Evolutionary conservation across 1,140 invertebrate species (phyloP), one percentile per base, ranked within the genome.

Genomic region (Campodea augens): DNA sequence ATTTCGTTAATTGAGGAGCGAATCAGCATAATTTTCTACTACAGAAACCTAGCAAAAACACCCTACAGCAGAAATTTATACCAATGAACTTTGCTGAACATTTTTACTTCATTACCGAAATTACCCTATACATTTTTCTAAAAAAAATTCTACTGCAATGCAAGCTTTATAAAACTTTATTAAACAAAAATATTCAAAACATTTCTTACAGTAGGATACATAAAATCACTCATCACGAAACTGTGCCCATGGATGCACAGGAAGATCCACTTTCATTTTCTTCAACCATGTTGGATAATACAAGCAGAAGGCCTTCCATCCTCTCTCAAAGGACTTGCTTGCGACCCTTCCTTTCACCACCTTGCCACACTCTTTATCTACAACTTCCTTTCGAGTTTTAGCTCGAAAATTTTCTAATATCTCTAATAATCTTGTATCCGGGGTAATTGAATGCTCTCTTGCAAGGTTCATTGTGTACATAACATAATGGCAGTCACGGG

Each of bases 391-490:
- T 24, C 20, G 36, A 12, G 27, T 57, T 27, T 61, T 51, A 50
- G 58, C 55, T 46, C 67, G 60, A 52, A 73, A 75, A 38, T 64
- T 57, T 20, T 70, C 61, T 25, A 81, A 55, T 50, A 66, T 67
- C 32, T 68, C 56, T 0, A 77, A 54, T 40, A 76, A 73, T 10
- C 61, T 43, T 44, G 66, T 54, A 47, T 22, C 20, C 7, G 22
- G 40, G 38, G n/a, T 18, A 13, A 18, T 20, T 39, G 19, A 18
- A 39, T 41, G 5, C 41, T 36, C 23, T n/a, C 25, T 21, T 22
- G 18, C n/a, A 5, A 40, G 42, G 27, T 41, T 25, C 19, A 46
- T 23, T 60, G 38, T 21, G 23, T 2, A 21, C 20, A 39, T 2
- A 4, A 5, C 12, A 13, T 39, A 22, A 2, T 39, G 12, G 3